Percentiles rank a stretch among this genome's conserved stretches.
Evolutionary conservation across 2,888 invertebrate genomes (phyloP).

Genomic region (Leucozona laternaria): DNA sequence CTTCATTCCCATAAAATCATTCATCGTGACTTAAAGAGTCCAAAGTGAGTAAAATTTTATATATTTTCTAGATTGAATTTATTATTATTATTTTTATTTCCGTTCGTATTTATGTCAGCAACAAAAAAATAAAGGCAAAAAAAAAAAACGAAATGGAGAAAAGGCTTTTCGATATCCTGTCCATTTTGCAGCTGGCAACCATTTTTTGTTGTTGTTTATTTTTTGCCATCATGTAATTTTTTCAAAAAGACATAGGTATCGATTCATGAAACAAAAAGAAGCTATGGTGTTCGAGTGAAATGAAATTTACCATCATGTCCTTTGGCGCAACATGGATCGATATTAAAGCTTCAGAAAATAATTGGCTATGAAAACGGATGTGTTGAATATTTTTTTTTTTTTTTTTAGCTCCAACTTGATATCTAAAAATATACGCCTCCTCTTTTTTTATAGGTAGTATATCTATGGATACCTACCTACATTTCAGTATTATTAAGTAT

Average conservation of each 20-base stretch:
- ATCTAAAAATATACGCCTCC: conserved; percentile 17
- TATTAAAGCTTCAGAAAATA: background rate
- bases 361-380: background rate
- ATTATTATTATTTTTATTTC: conserved; percentile 25
- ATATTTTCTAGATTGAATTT: background rate
- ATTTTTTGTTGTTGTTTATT: conserved; percentile 3
- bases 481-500: background rate
- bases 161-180: conserved; percentile 10
- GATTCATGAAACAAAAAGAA: background rate
- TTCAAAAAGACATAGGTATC: background rate
- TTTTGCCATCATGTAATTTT: background rate
- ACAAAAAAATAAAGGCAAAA: background rate
- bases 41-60: conserved; percentile 90
- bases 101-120: conserved; percentile 4
- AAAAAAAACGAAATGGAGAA: background rate
- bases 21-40: conserved; percentile 99
- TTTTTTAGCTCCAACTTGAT: conserved; percentile 6
- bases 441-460: background rate
- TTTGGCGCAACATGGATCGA: conserved; percentile 8
- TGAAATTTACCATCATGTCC: background rate
- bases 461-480: background rate
- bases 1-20: conserved; percentile 98
- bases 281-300: background rate
- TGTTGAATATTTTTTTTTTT: background rate
- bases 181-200: conserved; percentile 28